phyloP scores from a whole-genome alignment of 1,140 invertebrate species.

The Helicoverpa armigera region DNA sequence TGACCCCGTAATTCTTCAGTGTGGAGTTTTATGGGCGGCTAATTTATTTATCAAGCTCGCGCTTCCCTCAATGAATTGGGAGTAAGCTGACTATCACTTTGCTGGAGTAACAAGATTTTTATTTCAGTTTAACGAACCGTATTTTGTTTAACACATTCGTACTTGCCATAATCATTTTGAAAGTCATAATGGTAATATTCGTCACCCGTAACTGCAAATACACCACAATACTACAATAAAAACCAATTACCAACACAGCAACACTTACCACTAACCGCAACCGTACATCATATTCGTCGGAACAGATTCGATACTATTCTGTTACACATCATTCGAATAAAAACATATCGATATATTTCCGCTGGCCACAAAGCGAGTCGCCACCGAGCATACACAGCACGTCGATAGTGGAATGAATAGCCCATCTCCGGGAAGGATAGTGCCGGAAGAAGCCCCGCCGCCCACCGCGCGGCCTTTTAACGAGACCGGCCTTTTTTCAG shows the following conservation, averaged over 20 bases:
- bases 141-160: conserved; percentile 2
- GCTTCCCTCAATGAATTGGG: conserved; percentile 29
- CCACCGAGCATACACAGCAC: conserved; percentile 39
- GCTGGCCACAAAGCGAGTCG: conserved; percentile 27
- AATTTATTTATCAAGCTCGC: conserved; percentile 41
- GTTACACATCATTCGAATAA: conserved; percentile 37
- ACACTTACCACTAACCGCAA: not conserved
- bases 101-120: conserved; percentile 24
- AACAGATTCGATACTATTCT: conserved; percentile 35
- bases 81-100: conserved; percentile 21
- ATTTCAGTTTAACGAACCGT: not conserved
- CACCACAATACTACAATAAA: not conserved
- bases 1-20: conserved; percentile 18
- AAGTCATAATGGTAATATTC: not conserved
- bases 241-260: not conserved
- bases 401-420: conserved; percentile 54
- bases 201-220: no score
- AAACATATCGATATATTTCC: conserved; percentile 47
- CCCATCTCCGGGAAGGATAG: conserved; percentile 53
- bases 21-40: conserved; percentile 31
- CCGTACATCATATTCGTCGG: conserved; percentile 8
- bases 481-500: conserved; percentile 49
- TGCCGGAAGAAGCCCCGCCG: conserved; percentile 51
- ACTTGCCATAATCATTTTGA: not conserved
- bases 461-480: conserved; percentile 53